Conservation (phyloP, 2,797 vertebrate genomes). For the Darevskia nairensis region DNA sequence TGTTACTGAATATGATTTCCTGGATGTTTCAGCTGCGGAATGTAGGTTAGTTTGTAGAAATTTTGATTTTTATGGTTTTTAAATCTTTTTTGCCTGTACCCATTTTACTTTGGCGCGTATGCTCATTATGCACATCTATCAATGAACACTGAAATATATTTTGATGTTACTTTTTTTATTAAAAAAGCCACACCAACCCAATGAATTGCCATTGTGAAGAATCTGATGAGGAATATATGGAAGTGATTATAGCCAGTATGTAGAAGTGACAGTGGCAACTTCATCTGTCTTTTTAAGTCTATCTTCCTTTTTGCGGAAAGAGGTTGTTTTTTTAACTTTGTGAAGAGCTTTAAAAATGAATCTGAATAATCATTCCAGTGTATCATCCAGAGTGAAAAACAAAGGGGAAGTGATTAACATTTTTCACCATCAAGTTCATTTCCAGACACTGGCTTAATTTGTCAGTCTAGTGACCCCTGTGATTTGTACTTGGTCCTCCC, state of each 20-base stretch:
- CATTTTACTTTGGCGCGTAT: not conserved
- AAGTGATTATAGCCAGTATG: not conserved
- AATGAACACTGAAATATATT: not conserved
- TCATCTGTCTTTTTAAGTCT: no score
- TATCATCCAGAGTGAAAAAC: slow-evolving; percentile 30
- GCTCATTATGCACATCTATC: not conserved
- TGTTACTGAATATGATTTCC: not conserved
- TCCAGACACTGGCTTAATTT: slow-evolving; percentile 2
- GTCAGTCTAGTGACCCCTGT: slow-evolving; percentile 14
- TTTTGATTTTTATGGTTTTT: not conserved
- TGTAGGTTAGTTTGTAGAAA: not conserved
- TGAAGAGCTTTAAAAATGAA: not conserved
- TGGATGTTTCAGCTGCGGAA: not conserved
- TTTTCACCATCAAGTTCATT: not conserved
- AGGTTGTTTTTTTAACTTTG: not conserved
- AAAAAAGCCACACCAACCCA: not conserved
- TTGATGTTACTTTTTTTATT: not conserved
- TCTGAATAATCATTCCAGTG: slow-evolving; percentile 53
- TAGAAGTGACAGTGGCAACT: not conserved
- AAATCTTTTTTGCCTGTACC: not conserved
- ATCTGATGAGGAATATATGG: not conserved
- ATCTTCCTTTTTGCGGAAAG: not conserved
- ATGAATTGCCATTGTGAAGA: not conserved
- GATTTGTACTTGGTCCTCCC: slow-evolving; percentile 15
- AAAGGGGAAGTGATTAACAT: slow-evolving; percentile 29